Base-by-base conservation (phyloP, 2,797 vertebrate species). In the Leucoraja ocellata region DNA sequence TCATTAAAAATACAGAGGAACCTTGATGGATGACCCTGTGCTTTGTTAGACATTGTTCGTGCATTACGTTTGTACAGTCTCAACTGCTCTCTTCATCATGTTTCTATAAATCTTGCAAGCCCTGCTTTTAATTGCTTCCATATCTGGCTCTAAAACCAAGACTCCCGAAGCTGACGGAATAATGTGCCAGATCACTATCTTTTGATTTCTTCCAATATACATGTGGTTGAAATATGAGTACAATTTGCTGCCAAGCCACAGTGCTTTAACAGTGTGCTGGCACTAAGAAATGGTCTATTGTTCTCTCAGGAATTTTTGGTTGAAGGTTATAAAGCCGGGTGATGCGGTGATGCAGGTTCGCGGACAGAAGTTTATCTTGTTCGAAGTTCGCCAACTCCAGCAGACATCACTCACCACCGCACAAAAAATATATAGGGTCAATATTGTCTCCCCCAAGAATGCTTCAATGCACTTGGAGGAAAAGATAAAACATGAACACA, bases 211-310 rank as follows among this genome's bases (percentile, higher is more conserved):
- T 74, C 90, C 90, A 92, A 76, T 76, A 54, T 92, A 92, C 90
- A 92, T 92, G 71, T 92, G 90, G 90, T 92, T 92, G 68, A 92
- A 92, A 92, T 92, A 92, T 92, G 90, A 92, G 71, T 76, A 76
- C 21, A 39, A 74, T 16, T 92, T 58, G 71, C 71, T 92, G 90
- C 90, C 90, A 92, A 92, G 90, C 90, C 90, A 58, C 90, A 74
- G 90, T 73, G 18, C 39, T 92, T 76, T 92, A 92, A 92, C 90
- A 92, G 90, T 76, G 68, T 58, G 46, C 25, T 92, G 90, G 71
- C 90, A 92, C 39, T 92, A 39, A 92, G 73, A 88, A 54, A 92
- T 92, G 21, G 73, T 28, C 71, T 71, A 76, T 92, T 92, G 90
- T 92, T 92, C 90, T 54, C 90, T 28, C 10, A 28, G 16, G 23